These are phyloP conservation scores for Channa striata DNA, from an alignment of 2,797 vertebrate species.

Conservation along the genomic window DNA sequence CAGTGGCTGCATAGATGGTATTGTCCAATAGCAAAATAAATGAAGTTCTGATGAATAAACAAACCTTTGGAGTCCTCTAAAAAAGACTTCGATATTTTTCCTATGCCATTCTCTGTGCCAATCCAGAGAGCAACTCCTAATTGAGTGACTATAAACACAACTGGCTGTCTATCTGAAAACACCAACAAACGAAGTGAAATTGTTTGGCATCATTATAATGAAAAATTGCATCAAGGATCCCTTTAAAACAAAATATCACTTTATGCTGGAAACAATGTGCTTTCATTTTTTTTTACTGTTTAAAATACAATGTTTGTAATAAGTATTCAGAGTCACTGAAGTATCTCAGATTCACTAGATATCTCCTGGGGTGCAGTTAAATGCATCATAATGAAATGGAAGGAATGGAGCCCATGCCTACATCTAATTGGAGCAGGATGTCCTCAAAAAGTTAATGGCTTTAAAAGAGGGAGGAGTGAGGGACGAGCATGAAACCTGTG, in stretches of 20 bases:
- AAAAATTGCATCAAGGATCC: conserved; percentile 34
- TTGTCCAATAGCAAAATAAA: conserved; percentile 62
- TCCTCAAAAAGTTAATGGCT: no score
- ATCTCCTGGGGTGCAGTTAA: no score
- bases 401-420: no score
- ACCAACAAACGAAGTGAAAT: conserved; percentile 57
- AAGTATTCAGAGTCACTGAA: no score
- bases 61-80: conserved; percentile 64
- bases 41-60: conserved; percentile 65
- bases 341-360: no score
- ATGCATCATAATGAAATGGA: no score
- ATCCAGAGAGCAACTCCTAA: conserved; percentile 42
- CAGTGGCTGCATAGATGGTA: conserved; percentile 54
- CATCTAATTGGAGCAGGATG: no score
- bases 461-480: no score
- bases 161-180: conserved; percentile 53
- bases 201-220: conserved; percentile 29
- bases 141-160: conserved; percentile 47
- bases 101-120: conserved; percentile 37
- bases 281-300: not conserved
- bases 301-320: no score
- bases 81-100: conserved; percentile 47
- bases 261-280: conserved; percentile 15
- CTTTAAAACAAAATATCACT: conserved; percentile 20
- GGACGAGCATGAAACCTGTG: no score